Evolutionary conservation across 2,797 vertebrate species (phyloP).

Genomic region (Typhlichthys subterraneus): DNA sequence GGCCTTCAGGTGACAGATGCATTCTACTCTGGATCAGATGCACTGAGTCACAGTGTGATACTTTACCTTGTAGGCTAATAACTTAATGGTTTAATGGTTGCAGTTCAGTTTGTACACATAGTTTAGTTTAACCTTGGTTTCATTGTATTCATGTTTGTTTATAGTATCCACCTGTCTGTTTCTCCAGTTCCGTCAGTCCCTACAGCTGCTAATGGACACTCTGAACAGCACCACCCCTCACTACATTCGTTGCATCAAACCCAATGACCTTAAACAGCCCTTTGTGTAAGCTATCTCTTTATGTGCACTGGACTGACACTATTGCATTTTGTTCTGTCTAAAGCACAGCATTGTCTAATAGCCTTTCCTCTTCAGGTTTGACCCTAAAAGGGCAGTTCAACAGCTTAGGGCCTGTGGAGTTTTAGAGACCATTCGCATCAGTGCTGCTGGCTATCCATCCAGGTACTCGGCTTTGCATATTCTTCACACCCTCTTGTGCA

Average conservation of each 20-base stretch:
- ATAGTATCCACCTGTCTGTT: not conserved
- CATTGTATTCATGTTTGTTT: not conserved
- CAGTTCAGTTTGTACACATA: not conserved
- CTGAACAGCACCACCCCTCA: slow-evolving; percentile 82
- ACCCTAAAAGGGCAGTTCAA: slow-evolving; percentile 80
- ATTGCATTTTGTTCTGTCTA: not conserved
- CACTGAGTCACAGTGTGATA: not conserved
- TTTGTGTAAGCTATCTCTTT: slow-evolving; percentile 69
- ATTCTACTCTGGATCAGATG: not conserved
- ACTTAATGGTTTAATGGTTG: no score
- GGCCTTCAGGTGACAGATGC: slow-evolving; percentile 76
- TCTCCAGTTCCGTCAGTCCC: slow-evolving; percentile 78
- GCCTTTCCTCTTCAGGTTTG: slow-evolving; percentile 69
- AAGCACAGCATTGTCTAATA: not conserved
- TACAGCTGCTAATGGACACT: slow-evolving; percentile 78
- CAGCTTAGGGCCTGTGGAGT: slow-evolving; percentile 82
- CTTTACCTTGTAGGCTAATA: no score
- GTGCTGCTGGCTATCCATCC: slow-evolving; percentile 81
- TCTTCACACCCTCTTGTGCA: not conserved
- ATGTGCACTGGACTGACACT: not conserved
- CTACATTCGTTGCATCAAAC: slow-evolving; percentile 84
- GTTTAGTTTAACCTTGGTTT: not conserved
- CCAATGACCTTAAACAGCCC: slow-evolving; percentile 79
- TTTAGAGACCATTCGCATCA: slow-evolving; percentile 84
- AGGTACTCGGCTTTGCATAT: slow-evolving; percentile 59